phyloP scores from a whole-genome alignment of 1,140 invertebrate species.

The Cydia fagiglandana region DNA sequence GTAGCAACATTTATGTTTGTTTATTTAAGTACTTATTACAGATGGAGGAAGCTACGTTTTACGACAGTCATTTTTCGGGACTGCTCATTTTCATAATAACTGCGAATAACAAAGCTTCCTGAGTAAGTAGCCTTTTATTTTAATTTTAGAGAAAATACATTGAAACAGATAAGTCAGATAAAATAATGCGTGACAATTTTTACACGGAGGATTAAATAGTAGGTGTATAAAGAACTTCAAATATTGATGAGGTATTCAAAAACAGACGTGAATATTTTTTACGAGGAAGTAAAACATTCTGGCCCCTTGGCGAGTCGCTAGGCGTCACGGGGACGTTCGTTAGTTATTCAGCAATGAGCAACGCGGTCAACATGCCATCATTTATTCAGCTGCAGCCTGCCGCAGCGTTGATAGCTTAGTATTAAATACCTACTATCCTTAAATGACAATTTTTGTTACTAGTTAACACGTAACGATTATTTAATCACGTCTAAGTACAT shows the following conservation, averaged over 20 bases:
- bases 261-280: neutral
- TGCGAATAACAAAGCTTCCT: neutral
- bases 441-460: too few relatives aligned
- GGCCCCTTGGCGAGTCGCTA: neutral
- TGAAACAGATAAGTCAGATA: too few relatives aligned
- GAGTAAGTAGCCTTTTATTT: constrained; percentile 35
- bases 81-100: neutral
- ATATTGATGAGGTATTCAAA: neutral
- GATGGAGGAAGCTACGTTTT: neutral
- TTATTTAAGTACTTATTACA: neutral
- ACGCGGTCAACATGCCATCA: constrained; percentile 36
- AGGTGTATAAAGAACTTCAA: neutral
- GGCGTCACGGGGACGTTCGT: constrained; percentile 28
- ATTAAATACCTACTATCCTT: too few relatives aligned
- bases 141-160: neutral
- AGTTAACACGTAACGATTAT: too few relatives aligned
- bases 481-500: too few relatives aligned
- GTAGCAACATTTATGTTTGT: neutral
- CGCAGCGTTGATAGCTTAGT: constrained; percentile 37
- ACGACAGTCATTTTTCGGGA: neutral
- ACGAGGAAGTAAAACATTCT: constrained; percentile 20
- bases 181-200: too few relatives aligned
- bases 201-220: too few relatives aligned
- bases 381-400: constrained; percentile 41
- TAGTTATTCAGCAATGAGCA: constrained; percentile 42